phyloP scores from a whole-genome alignment of 2,113 vertebrate species.

The Cyanoderma ruficeps region DNA sequence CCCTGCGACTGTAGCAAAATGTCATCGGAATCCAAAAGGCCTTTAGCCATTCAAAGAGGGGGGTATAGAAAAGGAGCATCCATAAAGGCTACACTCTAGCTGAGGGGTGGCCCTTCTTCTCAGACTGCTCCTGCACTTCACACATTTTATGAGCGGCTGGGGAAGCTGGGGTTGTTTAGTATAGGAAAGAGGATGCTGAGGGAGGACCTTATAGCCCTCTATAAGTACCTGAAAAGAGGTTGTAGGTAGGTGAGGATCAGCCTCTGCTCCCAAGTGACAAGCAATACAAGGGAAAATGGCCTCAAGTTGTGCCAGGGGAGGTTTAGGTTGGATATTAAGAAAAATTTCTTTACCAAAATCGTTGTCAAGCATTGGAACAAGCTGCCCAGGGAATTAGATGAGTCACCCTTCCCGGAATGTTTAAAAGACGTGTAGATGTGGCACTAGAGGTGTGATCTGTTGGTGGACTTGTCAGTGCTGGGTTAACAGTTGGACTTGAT shows the following conservation, averaged over 20 bases:
- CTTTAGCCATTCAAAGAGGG: not conserved
- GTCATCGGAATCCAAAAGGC: not conserved
- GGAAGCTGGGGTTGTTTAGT: not conserved
- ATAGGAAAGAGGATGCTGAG: not conserved
- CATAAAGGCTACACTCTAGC: not conserved
- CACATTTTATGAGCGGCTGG: not conserved
- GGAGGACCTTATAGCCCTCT: not conserved
- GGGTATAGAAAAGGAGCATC: not conserved
- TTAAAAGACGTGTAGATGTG: not conserved
- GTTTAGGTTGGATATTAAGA: not conserved
- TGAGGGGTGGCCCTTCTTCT: not conserved
- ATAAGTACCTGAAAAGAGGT: not conserved
- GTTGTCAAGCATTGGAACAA: not conserved
- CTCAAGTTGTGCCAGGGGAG: not conserved
- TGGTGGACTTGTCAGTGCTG: too few species aligned
- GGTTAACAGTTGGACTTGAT: rapidly evolving
- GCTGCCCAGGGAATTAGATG: not conserved
- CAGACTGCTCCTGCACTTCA: not conserved
- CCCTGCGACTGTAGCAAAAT: not conserved
- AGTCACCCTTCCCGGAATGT: not conserved
- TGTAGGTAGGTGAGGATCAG: not conserved
- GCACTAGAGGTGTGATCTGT: not conserved
- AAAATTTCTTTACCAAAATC: not conserved
- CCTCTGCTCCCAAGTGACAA: not conserved
- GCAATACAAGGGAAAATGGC: not conserved